Evolutionary conservation across 2,888 invertebrate species (phyloP).

Genomic region (Sthenelais limicola): DNA sequence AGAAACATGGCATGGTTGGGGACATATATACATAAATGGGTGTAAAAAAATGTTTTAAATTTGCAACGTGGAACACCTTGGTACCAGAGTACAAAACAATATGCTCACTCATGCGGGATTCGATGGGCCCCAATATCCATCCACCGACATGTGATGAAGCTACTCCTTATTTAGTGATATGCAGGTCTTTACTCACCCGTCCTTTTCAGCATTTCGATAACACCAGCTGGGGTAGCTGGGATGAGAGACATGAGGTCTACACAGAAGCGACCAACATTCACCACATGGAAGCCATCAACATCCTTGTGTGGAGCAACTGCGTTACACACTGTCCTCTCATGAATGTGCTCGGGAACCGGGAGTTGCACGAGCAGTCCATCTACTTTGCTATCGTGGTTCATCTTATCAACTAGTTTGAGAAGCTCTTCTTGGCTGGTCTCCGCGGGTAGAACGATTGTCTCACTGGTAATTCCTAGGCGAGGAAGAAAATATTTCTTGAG

Average conservation of each 20-base stretch:
- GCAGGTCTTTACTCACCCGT: slow-evolving; percentile 69
- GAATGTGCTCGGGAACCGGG: slow-evolving; percentile 85
- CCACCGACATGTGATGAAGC: too few species aligned
- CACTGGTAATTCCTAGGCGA: slow-evolving; percentile 75
- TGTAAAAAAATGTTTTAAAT: too few species aligned
- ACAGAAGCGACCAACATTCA: slow-evolving; percentile 82
- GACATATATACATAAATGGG: too few species aligned
- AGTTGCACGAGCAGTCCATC: slow-evolving; percentile 85
- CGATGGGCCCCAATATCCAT: too few species aligned
- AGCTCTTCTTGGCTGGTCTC: slow-evolving; percentile 80
- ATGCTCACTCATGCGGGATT: too few species aligned
- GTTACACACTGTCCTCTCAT: slow-evolving; percentile 78
- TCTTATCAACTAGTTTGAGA: slow-evolving; percentile 73
- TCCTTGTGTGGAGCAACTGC: slow-evolving; percentile 86
- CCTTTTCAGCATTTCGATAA: slow-evolving; percentile 79
- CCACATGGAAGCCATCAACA: slow-evolving; percentile 91
- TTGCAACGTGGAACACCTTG: too few species aligned
- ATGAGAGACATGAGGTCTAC: slow-evolving; percentile 75
- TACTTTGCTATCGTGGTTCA: slow-evolving; percentile 81
- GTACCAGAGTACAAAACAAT: too few species aligned
- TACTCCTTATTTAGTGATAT: too few species aligned
- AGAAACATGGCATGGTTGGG: too few species aligned
- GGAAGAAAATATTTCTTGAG: too few species aligned
- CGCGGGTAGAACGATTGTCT: slow-evolving; percentile 78
- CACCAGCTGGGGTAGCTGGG: slow-evolving; percentile 86